Evolutionary conservation across 2,888 invertebrate species (phyloP).

Genomic region (Didymodactylos carnosus): DNA sequence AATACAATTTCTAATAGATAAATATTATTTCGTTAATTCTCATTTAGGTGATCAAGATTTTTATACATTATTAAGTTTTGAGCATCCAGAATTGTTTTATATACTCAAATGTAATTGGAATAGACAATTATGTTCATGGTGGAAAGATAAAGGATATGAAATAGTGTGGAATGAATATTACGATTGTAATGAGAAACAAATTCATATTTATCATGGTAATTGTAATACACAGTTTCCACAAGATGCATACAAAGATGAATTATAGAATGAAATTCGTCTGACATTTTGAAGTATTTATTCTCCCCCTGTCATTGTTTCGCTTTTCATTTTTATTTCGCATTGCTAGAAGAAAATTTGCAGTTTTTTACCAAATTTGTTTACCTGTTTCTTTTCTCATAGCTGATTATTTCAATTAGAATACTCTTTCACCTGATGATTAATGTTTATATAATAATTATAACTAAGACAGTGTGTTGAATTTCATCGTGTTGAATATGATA

Average conservation of each 20-base stretch:
- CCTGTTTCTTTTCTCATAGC: too few species aligned
- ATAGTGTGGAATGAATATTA: slow-evolving; percentile 53
- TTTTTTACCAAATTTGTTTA: too few species aligned
- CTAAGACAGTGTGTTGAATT: too few species aligned
- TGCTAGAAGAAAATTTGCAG: too few species aligned
- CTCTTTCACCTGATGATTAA: too few species aligned
- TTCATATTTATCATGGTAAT: slow-evolving; percentile 32
- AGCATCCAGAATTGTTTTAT: slow-evolving; percentile 51
- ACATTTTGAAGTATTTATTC: too few species aligned
- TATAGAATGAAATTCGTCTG: background rate
- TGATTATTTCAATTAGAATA: too few species aligned
- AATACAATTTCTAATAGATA: slow-evolving; percentile 25
- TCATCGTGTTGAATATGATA: too few species aligned
- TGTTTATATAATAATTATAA: too few species aligned
- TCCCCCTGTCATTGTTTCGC: too few species aligned
- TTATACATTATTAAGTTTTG: slow-evolving; percentile 50
- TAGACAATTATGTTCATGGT: slow-evolving; percentile 59
- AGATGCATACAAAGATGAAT: background rate
- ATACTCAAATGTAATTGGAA: slow-evolving; percentile 58
- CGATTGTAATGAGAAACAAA: slow-evolving; percentile 38
- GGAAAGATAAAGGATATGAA: slow-evolving; percentile 53
- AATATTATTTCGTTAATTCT: slow-evolving; percentile 31
- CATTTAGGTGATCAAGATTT: slow-evolving; percentile 66
- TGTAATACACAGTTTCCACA: slow-evolving; percentile 30
- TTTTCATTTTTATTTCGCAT: too few species aligned